Evolutionary conservation across 2,113 vertebrate species (phyloP).

Genomic region (Peromyscus leucopus): DNA sequence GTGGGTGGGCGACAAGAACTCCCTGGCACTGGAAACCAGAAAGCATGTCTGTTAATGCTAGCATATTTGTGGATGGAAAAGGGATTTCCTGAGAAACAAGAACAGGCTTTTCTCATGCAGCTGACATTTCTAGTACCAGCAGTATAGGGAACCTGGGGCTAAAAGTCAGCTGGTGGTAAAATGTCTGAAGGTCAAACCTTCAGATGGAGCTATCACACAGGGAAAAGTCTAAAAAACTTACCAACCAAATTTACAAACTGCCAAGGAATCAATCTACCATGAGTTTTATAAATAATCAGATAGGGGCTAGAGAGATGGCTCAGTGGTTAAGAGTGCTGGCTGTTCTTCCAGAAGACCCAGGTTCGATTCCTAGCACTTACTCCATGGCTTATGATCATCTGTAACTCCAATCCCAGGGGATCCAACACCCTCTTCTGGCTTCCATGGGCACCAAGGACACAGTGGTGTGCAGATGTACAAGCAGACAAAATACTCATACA

Average conservation of each 20-base stretch:
- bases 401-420: too few relatives aligned
- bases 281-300: background rate
- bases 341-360: background rate
- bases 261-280: background rate
- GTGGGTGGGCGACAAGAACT: too few relatives aligned
- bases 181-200: background rate
- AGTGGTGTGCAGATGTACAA: background rate
- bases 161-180: background rate
- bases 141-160: background rate
- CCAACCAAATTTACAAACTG: background rate
- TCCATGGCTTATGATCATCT: too few relatives aligned
- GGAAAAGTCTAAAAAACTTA: conserved; percentile 4
- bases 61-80: background rate
- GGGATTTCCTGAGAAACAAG: conserved; percentile 12
- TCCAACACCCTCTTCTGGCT: background rate
- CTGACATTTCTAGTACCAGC: background rate
- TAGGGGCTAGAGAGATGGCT: background rate
- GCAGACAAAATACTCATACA: background rate
- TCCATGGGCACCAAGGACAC: background rate
- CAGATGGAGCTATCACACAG: background rate
- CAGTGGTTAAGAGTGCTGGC: background rate
- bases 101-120: background rate
- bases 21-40: background rate
- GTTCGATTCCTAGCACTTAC: background rate
- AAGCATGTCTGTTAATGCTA: background rate